Evolutionary conservation across 2,797 vertebrate species (phyloP), one percentile per base, ranked within the genome.

Genomic region (Euthynnus affinis): DNA sequence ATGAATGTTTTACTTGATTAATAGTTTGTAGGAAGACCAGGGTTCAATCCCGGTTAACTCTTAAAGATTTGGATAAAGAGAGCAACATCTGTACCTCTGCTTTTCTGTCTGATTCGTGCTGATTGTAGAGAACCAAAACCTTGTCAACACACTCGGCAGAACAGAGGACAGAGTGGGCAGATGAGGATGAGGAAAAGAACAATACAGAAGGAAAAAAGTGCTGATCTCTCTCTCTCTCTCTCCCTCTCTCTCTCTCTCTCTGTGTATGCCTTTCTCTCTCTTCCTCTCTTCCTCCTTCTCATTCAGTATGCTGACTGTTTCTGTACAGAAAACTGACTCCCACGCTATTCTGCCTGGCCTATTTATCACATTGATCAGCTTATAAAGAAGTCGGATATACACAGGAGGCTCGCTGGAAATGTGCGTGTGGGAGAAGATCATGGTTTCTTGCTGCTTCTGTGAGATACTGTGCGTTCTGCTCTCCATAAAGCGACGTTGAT

Each of bases 311-410:
- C 91, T 88, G 90, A 91, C 87, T 91, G 89, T 88, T 89, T 91
- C 83, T 81, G 78, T 68, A 87, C 83, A 92, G 84, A 89, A 88
- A 89, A 87, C 80, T 42, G 74, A 90, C 90, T 91, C 90, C 90
- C 86, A 91, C 88, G 44, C 87, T 85, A 76, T 85, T 89, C 86
- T 90, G 87, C 90, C 59, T 90, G 87, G 87, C 88, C 87, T 90
- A 89, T 90, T 92, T 88, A 92, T 91, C 89, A 91, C 88, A 89
- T 81, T 85, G 87, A 93, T 91, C 83, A 89, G 84, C 85, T 84
- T 80, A 88, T 82, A 80, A 88, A 88, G 86, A 82, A 88, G 77
- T 81, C 15, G 56, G 83, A 86, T 87, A 53, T 70, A 81, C 68
- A 83, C 83, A 72, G 71, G 77, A 87, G 80, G 71, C 79, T 81